Conservation (phyloP, 2,113 vertebrate species). For the Gobius niger region DNA sequence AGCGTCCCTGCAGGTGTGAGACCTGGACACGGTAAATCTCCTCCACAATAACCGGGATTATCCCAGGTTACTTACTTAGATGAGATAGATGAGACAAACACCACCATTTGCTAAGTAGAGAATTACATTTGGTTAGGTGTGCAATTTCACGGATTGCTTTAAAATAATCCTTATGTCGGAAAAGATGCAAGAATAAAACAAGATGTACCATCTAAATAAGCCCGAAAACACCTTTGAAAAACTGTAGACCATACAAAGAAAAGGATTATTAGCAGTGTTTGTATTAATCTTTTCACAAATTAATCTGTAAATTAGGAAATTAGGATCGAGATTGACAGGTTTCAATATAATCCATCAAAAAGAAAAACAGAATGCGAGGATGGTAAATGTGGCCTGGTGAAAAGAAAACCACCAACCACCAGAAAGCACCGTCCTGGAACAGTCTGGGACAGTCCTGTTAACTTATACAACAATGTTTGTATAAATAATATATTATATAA, state of each 20-base stretch:
- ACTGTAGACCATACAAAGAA: background rate
- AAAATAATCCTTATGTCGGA: constrained; percentile 29
- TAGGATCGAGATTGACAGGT: too few species aligned
- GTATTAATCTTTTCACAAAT: too few species aligned
- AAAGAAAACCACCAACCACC: too few species aligned
- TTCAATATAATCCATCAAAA: too few species aligned
- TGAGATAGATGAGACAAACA: constrained; percentile 64
- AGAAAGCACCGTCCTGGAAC: too few species aligned
- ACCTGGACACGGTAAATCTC: constrained; percentile 53
- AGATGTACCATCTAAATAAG: background rate
- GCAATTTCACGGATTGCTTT: constrained; percentile 37
- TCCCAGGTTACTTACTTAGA: constrained; percentile 53
- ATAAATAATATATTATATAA: too few species aligned
- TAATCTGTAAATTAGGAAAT: too few species aligned
- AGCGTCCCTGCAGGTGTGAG: constrained; percentile 55
- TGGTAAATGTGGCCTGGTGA: too few species aligned
- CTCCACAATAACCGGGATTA: constrained; percentile 52
- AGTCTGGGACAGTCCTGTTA: too few species aligned
- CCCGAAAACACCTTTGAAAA: background rate
- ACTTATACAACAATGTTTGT: too few species aligned
- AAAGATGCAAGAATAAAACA: constrained; percentile 10
- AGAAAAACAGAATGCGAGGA: too few species aligned
- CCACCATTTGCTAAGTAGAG: constrained; percentile 37
- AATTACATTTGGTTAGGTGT: constrained; percentile 37
- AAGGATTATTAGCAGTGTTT: too few species aligned